Evolutionary conservation across 2,113 vertebrate species (phyloP), one percentile per base, ranked within the genome.

Genomic region (Epinephelus moara): DNA sequence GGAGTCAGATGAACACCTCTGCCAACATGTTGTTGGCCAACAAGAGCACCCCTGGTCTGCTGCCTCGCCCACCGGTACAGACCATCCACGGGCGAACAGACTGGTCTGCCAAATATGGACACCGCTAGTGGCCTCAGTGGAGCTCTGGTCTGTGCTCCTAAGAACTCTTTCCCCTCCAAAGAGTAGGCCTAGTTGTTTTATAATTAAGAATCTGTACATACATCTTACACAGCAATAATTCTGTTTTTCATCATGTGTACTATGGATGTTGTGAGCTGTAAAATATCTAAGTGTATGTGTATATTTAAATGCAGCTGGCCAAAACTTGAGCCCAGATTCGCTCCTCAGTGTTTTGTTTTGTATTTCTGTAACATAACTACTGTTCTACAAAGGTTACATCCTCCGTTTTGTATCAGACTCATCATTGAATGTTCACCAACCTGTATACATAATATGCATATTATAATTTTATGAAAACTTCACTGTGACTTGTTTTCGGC

Each of bases 41-140:
- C 40, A 97, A 96, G 87, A 97, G 94, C 91, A 95, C 95, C 0
- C 82, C 96, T 0, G 93, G 95, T 25, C 53, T 96, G 12, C 71
- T 96, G 89, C 94, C 96, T 0, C 89, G 90, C 45, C 96, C 96
- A 0, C 94, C 96, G 0, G 83, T 94, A 0, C 97, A 97, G 80
- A 95, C 95, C 0, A 88, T 98, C 79, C 97, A 97, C 0, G 97
- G 97, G n/a, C 96, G 97, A 17, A 94, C 96, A 5, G 97, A 98
- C 95, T 99, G 98, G 98, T 95, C 96, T 80, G 96, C 97, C 2
- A 99, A 99, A 96, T 98, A 99, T 0, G 90, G 96, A 0, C 96
- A 94, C 88, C 95, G 95, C 69, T 98, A 96, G 96, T 89, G 90
- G 81, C 92, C 78, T 88, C 69, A 1, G 18, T 30, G 77, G 85